phyloP scores from a whole-genome alignment of 2,888 invertebrate species.

The Cremastobaeus sp. region DNA sequence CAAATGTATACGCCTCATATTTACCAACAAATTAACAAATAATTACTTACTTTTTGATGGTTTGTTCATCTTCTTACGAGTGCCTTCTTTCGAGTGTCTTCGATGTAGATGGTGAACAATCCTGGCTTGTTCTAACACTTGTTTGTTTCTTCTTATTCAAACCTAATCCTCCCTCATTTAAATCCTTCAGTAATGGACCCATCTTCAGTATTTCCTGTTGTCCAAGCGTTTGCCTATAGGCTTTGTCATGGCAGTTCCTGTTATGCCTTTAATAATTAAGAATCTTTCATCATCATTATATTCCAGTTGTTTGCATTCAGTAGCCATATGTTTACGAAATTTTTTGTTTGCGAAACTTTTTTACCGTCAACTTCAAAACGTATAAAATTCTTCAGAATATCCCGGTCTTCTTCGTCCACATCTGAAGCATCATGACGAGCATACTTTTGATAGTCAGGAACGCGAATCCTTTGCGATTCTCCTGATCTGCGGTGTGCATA shows the following conservation, averaged over 20 bases:
- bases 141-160: too few species aligned
- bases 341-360: constrained; percentile 6
- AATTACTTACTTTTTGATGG: too few species aligned
- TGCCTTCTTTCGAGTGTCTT: too few species aligned
- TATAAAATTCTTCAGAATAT: not conserved
- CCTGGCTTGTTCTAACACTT: too few species aligned
- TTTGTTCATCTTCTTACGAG: too few species aligned
- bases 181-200: not conserved
- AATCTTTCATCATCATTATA: not conserved
- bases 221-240: not conserved
- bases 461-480: constrained; percentile 16
- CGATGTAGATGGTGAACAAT: too few species aligned
- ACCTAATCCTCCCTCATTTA: not conserved
- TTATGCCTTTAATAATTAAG: not conserved
- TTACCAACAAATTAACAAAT: too few species aligned
- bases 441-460: not conserved
- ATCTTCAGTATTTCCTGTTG: not conserved
- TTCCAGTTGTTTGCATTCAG: not conserved
- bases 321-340: not conserved
- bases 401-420: not conserved
- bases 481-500: constrained; percentile 10
- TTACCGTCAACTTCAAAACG: constrained; percentile 15
- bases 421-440: not conserved
- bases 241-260: not conserved
- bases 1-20: too few species aligned